Evolutionary conservation across 2,797 vertebrate genomes (phyloP).

Genomic region (Margarornis squamiger): DNA sequence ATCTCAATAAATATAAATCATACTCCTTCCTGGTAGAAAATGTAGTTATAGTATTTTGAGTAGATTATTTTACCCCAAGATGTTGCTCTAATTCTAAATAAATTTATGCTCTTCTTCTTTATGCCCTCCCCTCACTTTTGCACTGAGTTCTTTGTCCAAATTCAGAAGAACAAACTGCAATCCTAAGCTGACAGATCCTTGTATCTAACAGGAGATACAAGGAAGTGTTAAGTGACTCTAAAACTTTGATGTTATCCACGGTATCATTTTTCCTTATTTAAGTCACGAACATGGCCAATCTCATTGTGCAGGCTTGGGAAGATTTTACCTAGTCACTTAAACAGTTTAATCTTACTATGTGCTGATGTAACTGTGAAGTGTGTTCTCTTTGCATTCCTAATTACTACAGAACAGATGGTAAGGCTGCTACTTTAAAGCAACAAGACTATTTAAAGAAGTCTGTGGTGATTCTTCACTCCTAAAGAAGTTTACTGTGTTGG

Average conservation of each 20-base stretch:
- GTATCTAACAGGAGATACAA: background rate
- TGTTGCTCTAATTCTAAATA: background rate
- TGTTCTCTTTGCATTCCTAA: constrained; percentile 27
- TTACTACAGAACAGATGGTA: constrained; percentile 36
- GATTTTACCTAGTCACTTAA: background rate
- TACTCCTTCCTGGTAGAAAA: background rate
- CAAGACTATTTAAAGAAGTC: background rate
- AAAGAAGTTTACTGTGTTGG: background rate
- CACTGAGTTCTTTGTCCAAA: accelerated
- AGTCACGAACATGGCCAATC: background rate
- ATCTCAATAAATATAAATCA: background rate
- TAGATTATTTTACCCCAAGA: background rate
- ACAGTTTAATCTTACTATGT: background rate
- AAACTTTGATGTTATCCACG: background rate
- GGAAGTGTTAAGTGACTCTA: background rate
- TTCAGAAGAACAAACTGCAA: background rate
- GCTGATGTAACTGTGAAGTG: background rate
- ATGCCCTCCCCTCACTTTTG: background rate
- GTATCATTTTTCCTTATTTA: background rate
- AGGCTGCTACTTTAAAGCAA: constrained; percentile 21
- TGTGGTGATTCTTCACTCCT: background rate
- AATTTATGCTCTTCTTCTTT: background rate
- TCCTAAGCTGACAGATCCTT: background rate
- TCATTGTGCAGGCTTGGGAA: accelerated
- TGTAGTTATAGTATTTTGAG: accelerated